phyloP scores from a whole-genome alignment of 1,140 invertebrate species.

The Lepeophtheirus salmonis region DNA sequence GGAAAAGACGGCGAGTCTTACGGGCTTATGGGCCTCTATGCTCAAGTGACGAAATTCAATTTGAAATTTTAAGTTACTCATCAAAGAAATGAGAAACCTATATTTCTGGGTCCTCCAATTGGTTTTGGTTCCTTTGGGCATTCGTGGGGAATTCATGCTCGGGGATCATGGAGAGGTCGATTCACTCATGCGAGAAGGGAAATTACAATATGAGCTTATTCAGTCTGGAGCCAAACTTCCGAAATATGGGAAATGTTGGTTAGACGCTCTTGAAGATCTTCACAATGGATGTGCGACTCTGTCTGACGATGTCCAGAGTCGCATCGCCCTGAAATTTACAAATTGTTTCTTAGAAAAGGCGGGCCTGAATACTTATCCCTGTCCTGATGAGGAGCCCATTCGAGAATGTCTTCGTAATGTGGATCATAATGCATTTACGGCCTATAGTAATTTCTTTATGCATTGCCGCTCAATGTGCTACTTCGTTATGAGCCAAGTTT shows the following conservation, averaged over 20 bases:
- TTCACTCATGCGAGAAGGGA: not conserved
- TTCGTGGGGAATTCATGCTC: not conserved
- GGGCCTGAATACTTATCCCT: slow-evolving; percentile 34
- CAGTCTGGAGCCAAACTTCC: slow-evolving; percentile 5
- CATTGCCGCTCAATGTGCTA: slow-evolving; percentile 48
- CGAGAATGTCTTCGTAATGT: slow-evolving; percentile 36
- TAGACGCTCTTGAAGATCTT: slow-evolving; percentile 33
- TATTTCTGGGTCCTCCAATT: not conserved
- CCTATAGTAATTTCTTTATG: slow-evolving; percentile 45
- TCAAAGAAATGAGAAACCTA: no score
- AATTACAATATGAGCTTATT: slow-evolving; percentile 16
- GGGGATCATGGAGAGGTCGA: not conserved
- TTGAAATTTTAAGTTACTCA: no score
- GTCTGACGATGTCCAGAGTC: slow-evolving; percentile 38
- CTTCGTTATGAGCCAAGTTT: slow-evolving; percentile 39
- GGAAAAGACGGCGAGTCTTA: no score
- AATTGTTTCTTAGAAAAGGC: slow-evolving; percentile 45
- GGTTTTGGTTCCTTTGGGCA: not conserved
- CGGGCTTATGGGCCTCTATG: no score
- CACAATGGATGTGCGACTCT: slow-evolving; percentile 37
- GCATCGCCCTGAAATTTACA: slow-evolving; percentile 39
- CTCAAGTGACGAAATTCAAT: no score
- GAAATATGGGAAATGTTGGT: slow-evolving; percentile 37
- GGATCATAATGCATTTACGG: slow-evolving; percentile 37
- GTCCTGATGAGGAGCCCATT: slow-evolving; percentile 27